Base-by-base conservation (phyloP, 2,888 invertebrate species). In the Ectropis crepuscularia region DNA sequence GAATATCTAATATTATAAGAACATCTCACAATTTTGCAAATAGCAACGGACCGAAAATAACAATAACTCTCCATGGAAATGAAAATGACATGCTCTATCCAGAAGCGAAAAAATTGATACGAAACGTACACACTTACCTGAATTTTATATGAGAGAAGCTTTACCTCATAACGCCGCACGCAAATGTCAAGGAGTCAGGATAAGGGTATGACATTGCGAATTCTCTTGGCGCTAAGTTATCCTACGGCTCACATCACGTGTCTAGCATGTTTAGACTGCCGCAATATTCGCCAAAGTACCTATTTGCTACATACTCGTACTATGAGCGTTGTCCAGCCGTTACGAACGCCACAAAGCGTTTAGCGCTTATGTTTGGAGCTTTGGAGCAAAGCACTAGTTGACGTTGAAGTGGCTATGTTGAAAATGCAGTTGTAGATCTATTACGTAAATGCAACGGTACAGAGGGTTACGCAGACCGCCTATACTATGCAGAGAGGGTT, bases 171-270 rank as follows among this genome's bases (percentile, higher is more conserved):
- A 62, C 66, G 57, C 53, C 45, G 41, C 59, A 60, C 57, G 48
- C 63, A 67, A 65, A 70, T 68, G 70, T 67, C 69, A 68, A 64
- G 69, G 11, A 61, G 67, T 57, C 48, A 64, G 54, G 72, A 72
- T 64, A 64, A 71, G 72, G 72, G 72, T 72, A 68, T 71, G 72
- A 71, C 72, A 66, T 57, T 45, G 58, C 55, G 70, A 71, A 71
- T 67, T 71, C 70, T 69, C 72, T 60, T 36, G 70, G 68, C 63
- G 66, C 68, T 67, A 67, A 70, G 67, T 65, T 67, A 65, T 58
- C 49, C 61, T 28, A 61, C 47, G 58, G 63, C 64, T 60, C 48
- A 60, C 60, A 43, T 65, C 55, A 61, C 43, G 60, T 53, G 54
- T 63, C 47, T 50, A 38, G 55, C 42, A 59, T 51, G 60, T 41